Evolutionary conservation across 2,113 vertebrate genomes (phyloP).

Genomic region (Lethenteron camtschaticum): DNA sequence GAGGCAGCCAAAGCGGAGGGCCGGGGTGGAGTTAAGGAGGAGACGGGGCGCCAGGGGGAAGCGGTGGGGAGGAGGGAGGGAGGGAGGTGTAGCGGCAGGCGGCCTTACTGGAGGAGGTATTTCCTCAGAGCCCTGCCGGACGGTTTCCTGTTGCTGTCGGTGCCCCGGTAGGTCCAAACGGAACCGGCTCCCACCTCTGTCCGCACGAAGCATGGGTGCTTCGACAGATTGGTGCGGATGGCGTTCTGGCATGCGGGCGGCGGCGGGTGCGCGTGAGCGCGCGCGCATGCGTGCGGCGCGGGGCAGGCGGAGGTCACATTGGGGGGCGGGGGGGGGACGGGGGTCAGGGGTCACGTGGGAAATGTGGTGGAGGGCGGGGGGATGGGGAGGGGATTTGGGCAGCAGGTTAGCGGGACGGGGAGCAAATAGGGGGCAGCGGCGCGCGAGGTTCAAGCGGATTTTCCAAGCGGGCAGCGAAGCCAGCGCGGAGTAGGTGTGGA

Average conservation of each 20-base stretch:
- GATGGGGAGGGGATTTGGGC: neutral
- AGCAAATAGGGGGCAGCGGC: neutral
- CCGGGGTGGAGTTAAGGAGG: no score
- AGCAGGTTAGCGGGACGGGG: neutral
- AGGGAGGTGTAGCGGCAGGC: no score
- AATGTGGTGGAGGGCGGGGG: neutral
- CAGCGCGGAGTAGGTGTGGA: neutral
- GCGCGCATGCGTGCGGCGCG: neutral
- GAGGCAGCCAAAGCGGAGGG: no score
- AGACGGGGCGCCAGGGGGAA: no score
- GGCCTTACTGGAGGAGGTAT: no score
- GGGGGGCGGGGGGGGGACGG: neutral
- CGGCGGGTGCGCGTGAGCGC: constrained; percentile 1
- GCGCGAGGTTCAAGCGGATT: neutral
- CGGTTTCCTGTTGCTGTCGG: no score
- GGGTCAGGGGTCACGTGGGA: neutral
- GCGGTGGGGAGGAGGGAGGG: no score
- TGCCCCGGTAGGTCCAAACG: constrained; percentile 2
- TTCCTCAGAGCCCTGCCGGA: no score
- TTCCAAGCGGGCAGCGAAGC: neutral
- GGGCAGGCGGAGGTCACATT: neutral
- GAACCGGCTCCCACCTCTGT: constrained; percentile 1
- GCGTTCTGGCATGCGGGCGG: constrained; percentile 4
- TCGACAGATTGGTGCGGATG: constrained; percentile 6
- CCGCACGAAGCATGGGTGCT: constrained; percentile 4